A percentile compares a stretch with the other conserved stretches of the same genome.
Evolutionary conservation across 2,888 invertebrate genomes (phyloP).

Genomic region (Platycnemis pennipes): DNA sequence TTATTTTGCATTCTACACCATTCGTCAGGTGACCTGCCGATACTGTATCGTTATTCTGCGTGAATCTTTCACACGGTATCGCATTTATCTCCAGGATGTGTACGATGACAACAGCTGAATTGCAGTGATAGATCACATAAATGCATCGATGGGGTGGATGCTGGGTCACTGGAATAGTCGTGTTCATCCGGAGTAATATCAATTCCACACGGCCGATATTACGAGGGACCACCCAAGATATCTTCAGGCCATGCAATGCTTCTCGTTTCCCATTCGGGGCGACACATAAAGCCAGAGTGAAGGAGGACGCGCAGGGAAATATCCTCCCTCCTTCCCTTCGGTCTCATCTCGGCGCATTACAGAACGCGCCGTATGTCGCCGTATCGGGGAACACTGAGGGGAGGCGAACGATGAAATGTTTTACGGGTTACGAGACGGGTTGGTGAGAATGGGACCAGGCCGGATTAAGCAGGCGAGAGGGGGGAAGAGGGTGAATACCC

Average conservation of each 20-base stretch:
- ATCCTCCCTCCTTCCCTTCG: not conserved
- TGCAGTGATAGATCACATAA: too few relatives aligned
- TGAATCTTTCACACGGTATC: too few relatives aligned
- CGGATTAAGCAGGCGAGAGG: slow-evolving; percentile 38
- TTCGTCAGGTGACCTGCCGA: too few relatives aligned
- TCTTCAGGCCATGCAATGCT: not conserved
- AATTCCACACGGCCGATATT: too few relatives aligned
- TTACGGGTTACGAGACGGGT: not conserved
- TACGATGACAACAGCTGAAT: too few relatives aligned
- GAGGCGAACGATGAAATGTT: slow-evolving; percentile 10
- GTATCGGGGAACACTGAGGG: not conserved
- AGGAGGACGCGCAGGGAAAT: not conserved
- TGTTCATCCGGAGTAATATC: too few relatives aligned
- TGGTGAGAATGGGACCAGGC: not conserved
- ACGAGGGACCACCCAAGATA: not conserved
- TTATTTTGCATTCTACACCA: too few relatives aligned
- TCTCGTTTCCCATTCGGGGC: not conserved
- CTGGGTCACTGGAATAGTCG: too few relatives aligned
- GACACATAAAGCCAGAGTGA: not conserved
- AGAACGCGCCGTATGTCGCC: slow-evolving; percentile 15
- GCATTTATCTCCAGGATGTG: too few relatives aligned
- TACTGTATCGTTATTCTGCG: too few relatives aligned
- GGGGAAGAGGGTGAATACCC: not conserved
- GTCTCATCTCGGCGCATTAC: not conserved
- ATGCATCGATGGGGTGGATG: too few relatives aligned